These are phyloP conservation scores for Reticulitermes speratus DNA, from an alignment of 1,140 invertebrate species.

Conservation along the genomic window DNA sequence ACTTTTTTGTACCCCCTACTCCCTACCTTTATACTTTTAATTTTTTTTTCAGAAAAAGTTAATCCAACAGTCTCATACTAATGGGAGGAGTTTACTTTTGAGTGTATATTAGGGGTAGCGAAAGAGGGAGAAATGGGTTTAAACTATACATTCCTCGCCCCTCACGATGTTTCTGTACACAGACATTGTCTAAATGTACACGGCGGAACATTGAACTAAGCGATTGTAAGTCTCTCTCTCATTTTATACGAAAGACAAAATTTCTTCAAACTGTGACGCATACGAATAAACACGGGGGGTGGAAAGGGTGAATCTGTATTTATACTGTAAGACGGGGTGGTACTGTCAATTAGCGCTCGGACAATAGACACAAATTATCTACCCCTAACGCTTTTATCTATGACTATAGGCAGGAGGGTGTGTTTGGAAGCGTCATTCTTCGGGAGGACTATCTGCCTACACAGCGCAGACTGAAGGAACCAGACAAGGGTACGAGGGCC, in stretches of 20 bases:
- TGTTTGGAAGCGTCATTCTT: background rate
- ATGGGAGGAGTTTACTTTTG: constrained; percentile 2
- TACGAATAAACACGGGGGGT: background rate
- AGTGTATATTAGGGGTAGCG: constrained; percentile 15
- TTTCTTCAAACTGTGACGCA: background rate
- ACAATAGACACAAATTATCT: background rate
- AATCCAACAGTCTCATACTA: constrained; percentile 16
- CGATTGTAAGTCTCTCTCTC: background rate
- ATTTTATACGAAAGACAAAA: background rate
- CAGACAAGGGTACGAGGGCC: background rate
- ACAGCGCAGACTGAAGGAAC: background rate
- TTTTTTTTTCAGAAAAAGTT: background rate
- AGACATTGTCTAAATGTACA: background rate
- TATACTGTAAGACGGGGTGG: background rate
- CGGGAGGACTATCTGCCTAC: background rate
- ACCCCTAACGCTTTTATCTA: background rate
- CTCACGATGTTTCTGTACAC: background rate
- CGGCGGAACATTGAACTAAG: background rate
- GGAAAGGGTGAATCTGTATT: background rate
- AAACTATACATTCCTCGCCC: background rate
- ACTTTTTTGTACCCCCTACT: constrained; percentile 16
- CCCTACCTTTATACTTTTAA: background rate
- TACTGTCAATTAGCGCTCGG: background rate
- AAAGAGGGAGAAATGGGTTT: constrained; percentile 6
- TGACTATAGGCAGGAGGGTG: background rate